Percentiles rank a stretch among this genome's conserved stretches.
phyloP scores from a whole-genome alignment of 2,113 vertebrate species.

The Brachirus orientalis region DNA sequence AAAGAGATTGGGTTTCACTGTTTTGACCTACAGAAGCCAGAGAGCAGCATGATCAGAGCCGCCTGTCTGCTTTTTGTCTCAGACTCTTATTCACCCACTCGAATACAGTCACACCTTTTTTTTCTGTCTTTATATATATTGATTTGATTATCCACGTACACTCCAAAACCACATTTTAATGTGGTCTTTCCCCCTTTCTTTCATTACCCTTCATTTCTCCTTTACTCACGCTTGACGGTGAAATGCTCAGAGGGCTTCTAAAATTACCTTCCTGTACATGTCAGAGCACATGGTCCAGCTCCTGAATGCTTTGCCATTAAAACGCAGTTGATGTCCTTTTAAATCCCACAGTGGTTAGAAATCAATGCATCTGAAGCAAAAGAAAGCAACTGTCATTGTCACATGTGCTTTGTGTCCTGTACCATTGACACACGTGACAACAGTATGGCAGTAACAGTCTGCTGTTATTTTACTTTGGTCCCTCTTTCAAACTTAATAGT shows the following conservation, averaged over 20 bases:
- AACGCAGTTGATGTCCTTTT: slow-evolving; percentile 48
- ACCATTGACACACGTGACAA: too few relatives aligned
- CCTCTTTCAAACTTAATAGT: too few relatives aligned
- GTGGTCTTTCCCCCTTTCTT: slow-evolving; percentile 4
- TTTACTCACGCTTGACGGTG: slow-evolving; percentile 5
- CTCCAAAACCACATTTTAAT: neutral
- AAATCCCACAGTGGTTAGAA: slow-evolving; percentile 29
- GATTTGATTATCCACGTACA: neutral
- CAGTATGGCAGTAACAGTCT: too few relatives aligned
- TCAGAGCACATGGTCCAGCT: slow-evolving; percentile 36
- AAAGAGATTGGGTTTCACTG: slow-evolving; percentile 51
- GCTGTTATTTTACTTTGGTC: too few relatives aligned
- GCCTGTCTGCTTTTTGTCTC: neutral
- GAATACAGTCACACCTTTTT: neutral
- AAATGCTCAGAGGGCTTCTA: slow-evolving; percentile 49
- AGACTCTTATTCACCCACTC: neutral
- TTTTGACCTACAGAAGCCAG: slow-evolving; percentile 51
- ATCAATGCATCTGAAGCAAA: too few relatives aligned
- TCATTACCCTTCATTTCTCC: neutral
- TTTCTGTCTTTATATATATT: slow-evolving; percentile 1
- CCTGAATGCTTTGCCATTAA: slow-evolving; percentile 31
- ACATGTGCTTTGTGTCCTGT: too few relatives aligned
- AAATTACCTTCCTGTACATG: slow-evolving; percentile 58
- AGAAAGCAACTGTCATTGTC: too few relatives aligned
- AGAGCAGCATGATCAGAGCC: slow-evolving; percentile 22